These are phyloP conservation scores for Brachypterus glaber DNA, from an alignment of 2,888 invertebrate genomes.

Conservation along the genomic window DNA sequence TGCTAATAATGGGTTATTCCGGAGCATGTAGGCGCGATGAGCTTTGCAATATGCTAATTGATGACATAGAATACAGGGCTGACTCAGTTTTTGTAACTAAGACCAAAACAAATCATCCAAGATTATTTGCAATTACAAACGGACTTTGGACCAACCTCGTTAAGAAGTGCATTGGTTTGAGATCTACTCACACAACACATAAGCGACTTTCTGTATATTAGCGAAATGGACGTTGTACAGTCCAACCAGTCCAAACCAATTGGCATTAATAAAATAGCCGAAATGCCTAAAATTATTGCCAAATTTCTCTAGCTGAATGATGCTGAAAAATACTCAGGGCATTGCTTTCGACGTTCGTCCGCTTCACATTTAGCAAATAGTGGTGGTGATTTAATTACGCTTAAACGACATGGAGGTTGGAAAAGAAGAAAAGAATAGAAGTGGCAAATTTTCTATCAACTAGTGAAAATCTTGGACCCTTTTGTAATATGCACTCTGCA, in stretches of 20 bases:
- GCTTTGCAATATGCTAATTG: not conserved
- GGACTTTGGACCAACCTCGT: not conserved
- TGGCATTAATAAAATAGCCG: slow-evolving; percentile 18
- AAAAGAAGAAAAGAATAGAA: slow-evolving; percentile 10
- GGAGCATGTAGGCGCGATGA: not conserved
- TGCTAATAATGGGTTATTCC: not conserved
- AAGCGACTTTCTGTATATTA: not conserved
- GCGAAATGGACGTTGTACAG: not conserved
- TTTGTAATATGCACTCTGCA: not conserved
- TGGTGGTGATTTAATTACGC: slow-evolving; percentile 19
- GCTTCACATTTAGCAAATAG: slow-evolving; percentile 18
- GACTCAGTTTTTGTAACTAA: not conserved
- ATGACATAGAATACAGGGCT: slow-evolving; percentile 1
- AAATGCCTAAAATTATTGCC: slow-evolving; percentile 14
- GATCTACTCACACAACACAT: not conserved
- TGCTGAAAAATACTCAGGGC: slow-evolving; percentile 19
- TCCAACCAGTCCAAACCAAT: slow-evolving; percentile 13
- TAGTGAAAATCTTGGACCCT: not conserved
- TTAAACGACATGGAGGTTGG: slow-evolving; percentile 23
- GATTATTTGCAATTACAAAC: not conserved
- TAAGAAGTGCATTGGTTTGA: not conserved
- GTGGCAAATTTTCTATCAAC: slow-evolving; percentile 3
- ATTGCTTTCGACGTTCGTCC: slow-evolving; percentile 18
- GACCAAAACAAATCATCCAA: not conserved
- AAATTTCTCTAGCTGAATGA: slow-evolving; percentile 12